These are phyloP conservation scores for Electrona antarctica DNA, from an alignment of 2,113 vertebrate species.

Conservation along the genomic window DNA sequence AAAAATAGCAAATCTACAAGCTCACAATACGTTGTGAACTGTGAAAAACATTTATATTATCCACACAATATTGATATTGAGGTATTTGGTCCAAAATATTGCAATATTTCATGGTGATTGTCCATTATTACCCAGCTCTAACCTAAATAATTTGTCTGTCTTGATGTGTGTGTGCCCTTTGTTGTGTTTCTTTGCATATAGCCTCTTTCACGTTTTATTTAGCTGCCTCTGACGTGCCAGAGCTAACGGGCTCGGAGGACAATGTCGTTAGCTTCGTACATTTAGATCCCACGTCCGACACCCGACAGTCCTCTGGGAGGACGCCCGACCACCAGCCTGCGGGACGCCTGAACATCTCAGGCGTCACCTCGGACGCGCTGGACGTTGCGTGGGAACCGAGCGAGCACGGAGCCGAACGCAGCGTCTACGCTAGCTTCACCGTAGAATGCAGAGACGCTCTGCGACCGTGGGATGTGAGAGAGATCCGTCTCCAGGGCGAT, in stretches of 20 bases:
- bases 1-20: too few relatives aligned
- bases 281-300: constrained; percentile 57
- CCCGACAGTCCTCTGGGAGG: constrained; percentile 50
- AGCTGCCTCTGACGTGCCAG: constrained; percentile 67
- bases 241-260: constrained; percentile 62
- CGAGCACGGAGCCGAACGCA: constrained; percentile 8
- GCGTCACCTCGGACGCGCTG: constrained; percentile 66
- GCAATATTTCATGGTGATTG: too few relatives aligned
- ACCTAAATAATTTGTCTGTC: constrained; percentile 13
- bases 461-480: constrained; percentile 44
- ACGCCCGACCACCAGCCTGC: constrained; percentile 55
- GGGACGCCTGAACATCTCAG: constrained; percentile 53
- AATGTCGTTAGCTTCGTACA: constrained; percentile 71
- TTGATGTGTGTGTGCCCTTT: constrained; percentile 53
- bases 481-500: constrained; percentile 65
- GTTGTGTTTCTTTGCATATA: constrained; percentile 61
- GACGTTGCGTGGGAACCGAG: constrained; percentile 60
- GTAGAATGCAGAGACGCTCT: constrained; percentile 65
- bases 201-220: constrained; percentile 76
- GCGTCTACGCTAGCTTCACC: constrained; percentile 58
- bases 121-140: neutral
- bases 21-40: too few relatives aligned
- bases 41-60: too few relatives aligned
- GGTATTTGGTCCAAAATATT: too few relatives aligned
- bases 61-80: too few relatives aligned